These are phyloP conservation scores for Heliornis fulica DNA, from an alignment of 2,113 vertebrate genomes.

Conservation along the genomic window DNA sequence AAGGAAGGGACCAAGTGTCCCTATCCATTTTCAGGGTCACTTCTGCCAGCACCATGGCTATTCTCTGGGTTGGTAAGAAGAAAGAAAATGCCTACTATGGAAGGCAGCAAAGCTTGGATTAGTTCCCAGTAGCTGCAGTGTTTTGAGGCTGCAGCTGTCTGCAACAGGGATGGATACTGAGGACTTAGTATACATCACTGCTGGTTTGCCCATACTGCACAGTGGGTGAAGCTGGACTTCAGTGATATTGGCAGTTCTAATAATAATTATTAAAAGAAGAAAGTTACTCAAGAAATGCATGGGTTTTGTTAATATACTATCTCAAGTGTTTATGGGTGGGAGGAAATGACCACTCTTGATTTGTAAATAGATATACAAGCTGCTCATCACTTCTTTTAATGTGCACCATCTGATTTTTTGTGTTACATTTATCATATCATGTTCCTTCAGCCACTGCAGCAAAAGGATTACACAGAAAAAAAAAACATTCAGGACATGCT, in stretches of 20 bases:
- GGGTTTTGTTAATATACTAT: fast-evolving
- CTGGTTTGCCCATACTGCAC: background rate
- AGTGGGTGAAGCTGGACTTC: background rate
- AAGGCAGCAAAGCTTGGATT: background rate
- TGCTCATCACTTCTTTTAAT: background rate
- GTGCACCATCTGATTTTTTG: background rate
- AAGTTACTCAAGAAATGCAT: background rate
- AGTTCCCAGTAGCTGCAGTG: background rate
- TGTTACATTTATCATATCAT: background rate
- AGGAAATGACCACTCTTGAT: background rate
- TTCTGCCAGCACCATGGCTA: background rate
- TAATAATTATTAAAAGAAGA: background rate
- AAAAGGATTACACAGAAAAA: background rate
- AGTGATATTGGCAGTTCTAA: background rate
- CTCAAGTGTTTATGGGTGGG: background rate
- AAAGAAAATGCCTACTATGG: background rate
- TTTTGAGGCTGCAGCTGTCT: background rate
- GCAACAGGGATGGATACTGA: background rate
- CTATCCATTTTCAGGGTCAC: background rate
- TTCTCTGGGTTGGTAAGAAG: background rate
- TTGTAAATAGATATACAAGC: background rate
- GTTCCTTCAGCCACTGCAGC: background rate
- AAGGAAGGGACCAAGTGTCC: background rate
- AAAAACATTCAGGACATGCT: background rate
- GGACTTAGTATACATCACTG: background rate